Evolutionary conservation across 2,888 invertebrate genomes (phyloP), one percentile per base, ranked within the genome.

Genomic region (Mactromeris polynyma): DNA sequence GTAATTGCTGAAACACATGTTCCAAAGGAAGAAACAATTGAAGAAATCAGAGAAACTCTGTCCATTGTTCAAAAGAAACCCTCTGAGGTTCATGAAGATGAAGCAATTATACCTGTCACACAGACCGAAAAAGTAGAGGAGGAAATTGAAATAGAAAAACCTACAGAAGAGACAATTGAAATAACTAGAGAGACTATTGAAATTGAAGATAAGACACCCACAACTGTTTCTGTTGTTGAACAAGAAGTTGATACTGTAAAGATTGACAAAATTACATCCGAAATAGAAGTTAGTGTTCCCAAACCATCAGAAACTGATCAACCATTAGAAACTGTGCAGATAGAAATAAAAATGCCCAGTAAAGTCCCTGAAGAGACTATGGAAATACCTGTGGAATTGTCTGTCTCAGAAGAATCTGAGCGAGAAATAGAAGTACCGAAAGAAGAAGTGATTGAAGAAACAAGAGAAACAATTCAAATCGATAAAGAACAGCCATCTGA

Each of bases 371-470:
- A 85, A 54, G 89, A 89, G 42, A 84, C 9, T 36, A 40, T 40
- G 31, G 81, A 81, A 11, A 89, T 58, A 82, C 51, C 38, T n/a
- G 58, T 21, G n/a, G 58, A 82, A 26, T 38, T 51, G 7, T 21
- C 36, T 58, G 46, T 46, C 9, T 69, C 46, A 3, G 64, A 78
- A 78, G 77, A 83, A 38, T 31, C 51, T 40, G 77, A 77, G 40
- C 77, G 69, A 40, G 83, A 94, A 85, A 84, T 83, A 64, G 88
- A 93, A 36, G 88, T 87, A 51, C 89, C 92, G 31, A 84, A 85
- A 36, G 85, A 91, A 81, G 91, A 93, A 78, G 84, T 85, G n/a
- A 91, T 92, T 86, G 94, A 94, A 84, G 93, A 93, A 83, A 81
- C 82, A 40, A 91, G 87, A 84, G 91, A 92, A 80, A 92, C 91